These are phyloP conservation scores for Thaumatotibia leucotreta DNA, from an alignment of 1,140 invertebrate species.

Conservation along the genomic window DNA sequence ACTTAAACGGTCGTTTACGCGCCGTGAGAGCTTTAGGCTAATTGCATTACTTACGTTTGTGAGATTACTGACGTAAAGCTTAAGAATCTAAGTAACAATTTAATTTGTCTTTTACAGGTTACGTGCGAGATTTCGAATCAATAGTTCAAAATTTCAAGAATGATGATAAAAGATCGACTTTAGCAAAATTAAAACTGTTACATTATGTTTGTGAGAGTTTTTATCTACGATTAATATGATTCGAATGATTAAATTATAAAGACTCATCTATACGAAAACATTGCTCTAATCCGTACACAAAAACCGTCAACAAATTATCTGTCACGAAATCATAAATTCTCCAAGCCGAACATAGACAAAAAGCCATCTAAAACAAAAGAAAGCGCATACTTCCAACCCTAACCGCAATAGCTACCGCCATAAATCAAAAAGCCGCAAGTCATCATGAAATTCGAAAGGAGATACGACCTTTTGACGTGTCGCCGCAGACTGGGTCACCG, in stretches of 20 bases:
- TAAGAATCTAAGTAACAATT: background rate
- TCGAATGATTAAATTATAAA: no score
- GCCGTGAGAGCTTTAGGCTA: background rate
- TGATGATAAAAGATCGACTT: no score
- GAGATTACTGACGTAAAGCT: background rate
- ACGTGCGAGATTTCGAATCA: no score
- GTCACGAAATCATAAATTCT: background rate
- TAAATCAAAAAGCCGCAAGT: background rate
- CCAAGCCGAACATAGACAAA: background rate
- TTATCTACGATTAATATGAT: no score
- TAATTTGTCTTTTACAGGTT: background rate
- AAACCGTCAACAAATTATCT: background rate
- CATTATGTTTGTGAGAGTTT: no score
- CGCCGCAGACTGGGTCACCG: background rate
- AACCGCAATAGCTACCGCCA: background rate
- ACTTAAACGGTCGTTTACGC: conserved; percentile 9
- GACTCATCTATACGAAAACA: no score
- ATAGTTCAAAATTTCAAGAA: no score
- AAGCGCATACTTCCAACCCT: conserved; percentile 6
- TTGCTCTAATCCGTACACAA: no score
- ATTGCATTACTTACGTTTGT: conserved; percentile 9
- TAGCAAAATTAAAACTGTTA: no score
- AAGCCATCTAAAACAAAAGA: conserved; percentile 1
- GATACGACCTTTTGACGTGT: background rate
- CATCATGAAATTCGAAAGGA: background rate